Percentiles rank a stretch among this genome's conserved stretches.
phyloP scores from a whole-genome alignment of 53 echinoderm and acorn worm genomes.

The Temnopleurus reevesii region DNA sequence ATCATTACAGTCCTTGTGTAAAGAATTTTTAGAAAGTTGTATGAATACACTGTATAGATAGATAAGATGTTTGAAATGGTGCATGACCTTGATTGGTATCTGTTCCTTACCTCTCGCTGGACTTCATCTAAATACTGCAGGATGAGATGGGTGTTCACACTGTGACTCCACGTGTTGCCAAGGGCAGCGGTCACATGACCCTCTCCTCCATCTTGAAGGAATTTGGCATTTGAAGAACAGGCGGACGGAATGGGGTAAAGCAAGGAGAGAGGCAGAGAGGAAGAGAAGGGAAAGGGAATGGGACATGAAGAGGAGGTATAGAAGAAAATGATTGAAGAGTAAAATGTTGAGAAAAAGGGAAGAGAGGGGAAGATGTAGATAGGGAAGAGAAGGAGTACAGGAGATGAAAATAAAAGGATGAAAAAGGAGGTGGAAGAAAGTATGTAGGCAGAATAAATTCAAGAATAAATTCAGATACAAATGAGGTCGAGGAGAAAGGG shows the following conservation, averaged over 20 bases:
- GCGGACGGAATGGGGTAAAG: neutral
- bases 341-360: neutral
- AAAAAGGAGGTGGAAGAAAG: neutral
- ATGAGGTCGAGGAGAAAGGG: neutral
- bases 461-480: neutral
- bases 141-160: slow-evolving; percentile 88
- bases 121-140: slow-evolving; percentile 84
- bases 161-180: slow-evolving; percentile 99
- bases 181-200: slow-evolving; percentile 89
- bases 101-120: slow-evolving; percentile 73
- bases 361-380: neutral
- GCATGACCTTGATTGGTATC: neutral
- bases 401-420: neutral
- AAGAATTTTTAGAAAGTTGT: no score
- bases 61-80: neutral
- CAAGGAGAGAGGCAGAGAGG: neutral
- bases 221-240: neutral
- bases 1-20: no score
- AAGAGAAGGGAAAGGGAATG: neutral
- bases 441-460: neutral
- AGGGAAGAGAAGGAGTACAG: neutral
- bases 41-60: no score
- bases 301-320: neutral
- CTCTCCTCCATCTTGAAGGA: slow-evolving; percentile 42
- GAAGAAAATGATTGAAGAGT: neutral